Conservation (phyloP, 2,888 invertebrate species). For the Cylloceria caligata region DNA sequence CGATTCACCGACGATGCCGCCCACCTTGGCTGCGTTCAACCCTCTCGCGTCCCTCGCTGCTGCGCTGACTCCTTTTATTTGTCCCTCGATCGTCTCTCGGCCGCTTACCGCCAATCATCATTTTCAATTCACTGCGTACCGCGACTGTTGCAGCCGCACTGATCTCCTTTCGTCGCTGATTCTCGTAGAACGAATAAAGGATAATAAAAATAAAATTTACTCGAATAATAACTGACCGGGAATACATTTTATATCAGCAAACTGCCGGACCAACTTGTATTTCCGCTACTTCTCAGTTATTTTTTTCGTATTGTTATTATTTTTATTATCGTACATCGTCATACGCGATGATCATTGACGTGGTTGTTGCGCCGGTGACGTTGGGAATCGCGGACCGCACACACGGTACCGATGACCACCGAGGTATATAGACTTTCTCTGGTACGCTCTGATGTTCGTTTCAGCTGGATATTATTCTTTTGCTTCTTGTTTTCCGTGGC, state of each 20-base stretch:
- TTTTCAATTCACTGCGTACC: constrained; percentile 79
- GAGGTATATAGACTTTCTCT: not conserved
- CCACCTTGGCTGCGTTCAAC: constrained; percentile 43
- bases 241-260: constrained; percentile 10
- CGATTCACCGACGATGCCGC: constrained; percentile 57
- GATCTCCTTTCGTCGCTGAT: constrained; percentile 25
- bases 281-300: not conserved
- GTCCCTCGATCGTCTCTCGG: constrained; percentile 74
- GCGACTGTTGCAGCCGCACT: not conserved
- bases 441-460: constrained; percentile 1
- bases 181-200: constrained; percentile 4
- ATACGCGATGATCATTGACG: constrained; percentile 33
- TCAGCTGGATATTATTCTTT: constrained; percentile 37
- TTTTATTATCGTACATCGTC: constrained; percentile 13
- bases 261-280: not conserved
- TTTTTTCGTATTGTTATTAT: constrained; percentile 35
- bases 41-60: constrained; percentile 29
- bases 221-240: constrained; percentile 71
- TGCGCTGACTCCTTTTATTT: constrained; percentile 64
- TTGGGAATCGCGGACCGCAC: constrained; percentile 10
- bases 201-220: constrained; percentile 60
- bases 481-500: constrained; percentile 70
- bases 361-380: constrained; percentile 5
- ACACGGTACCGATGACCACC: constrained; percentile 48
- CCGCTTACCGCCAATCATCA: constrained; percentile 81